A percentile compares a stretch with the other conserved stretches of the same genome.
phyloP scores from a whole-genome alignment of 2,797 vertebrate genomes.

The Tolypeutes matacus region DNA sequence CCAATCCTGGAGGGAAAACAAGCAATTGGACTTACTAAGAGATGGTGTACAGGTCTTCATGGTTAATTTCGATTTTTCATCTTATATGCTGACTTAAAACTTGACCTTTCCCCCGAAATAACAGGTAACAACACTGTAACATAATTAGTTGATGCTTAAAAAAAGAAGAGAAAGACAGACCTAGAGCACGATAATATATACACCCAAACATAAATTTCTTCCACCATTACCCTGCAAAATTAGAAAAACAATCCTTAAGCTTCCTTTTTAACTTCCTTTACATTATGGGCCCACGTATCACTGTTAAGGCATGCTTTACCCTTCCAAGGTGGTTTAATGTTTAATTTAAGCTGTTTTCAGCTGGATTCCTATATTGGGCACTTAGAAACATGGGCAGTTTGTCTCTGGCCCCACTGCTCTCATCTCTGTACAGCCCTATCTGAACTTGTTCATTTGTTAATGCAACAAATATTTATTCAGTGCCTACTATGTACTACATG shows the following conservation, averaged over 20 bases:
- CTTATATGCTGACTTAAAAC: not conserved
- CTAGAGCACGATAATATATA: no score
- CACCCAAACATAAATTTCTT: no score
- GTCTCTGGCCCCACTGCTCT: not conserved
- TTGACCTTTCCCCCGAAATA: no score
- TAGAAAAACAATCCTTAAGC: not conserved
- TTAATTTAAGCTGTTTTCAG: not conserved
- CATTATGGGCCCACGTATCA: not conserved
- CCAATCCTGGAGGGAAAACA: not conserved
- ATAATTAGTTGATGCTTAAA: not conserved
- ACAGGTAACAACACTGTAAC: not conserved
- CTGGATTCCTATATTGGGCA: not conserved
- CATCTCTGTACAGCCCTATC: not conserved
- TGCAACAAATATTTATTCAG: no score
- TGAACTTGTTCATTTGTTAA: not conserved
- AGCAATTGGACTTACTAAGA: not conserved
- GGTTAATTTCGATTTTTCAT: not conserved
- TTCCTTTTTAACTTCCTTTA: not conserved
- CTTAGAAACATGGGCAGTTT: no score
- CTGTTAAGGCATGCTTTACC: not conserved
- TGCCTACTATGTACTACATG: not conserved
- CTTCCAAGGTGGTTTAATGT: not conserved
- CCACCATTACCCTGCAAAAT: rapidly evolving
- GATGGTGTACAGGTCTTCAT: not conserved
- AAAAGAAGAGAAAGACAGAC: no score